phyloP scores from a whole-genome alignment of 2,888 invertebrate species.

The Microplitis manilae region DNA sequence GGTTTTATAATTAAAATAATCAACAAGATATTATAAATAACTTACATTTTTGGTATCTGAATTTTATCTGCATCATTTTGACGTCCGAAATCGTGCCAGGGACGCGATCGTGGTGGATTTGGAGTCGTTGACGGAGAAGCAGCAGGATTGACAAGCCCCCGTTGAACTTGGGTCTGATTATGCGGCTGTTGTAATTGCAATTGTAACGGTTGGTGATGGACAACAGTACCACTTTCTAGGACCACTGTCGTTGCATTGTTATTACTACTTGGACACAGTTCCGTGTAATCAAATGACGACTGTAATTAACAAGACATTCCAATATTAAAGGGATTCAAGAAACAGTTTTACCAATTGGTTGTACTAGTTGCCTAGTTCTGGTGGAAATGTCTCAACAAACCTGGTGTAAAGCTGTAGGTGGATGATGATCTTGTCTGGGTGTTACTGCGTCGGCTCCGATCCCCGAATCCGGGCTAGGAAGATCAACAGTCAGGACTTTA shows the following conservation, averaged over 20 bases:
- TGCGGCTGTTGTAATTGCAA: constrained; percentile 73
- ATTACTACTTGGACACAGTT: constrained; percentile 80
- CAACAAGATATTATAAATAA: constrained; percentile 58
- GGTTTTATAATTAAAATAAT: not conserved
- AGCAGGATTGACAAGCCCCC: constrained; percentile 67
- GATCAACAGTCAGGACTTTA: constrained; percentile 88
- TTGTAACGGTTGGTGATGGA: constrained; percentile 73
- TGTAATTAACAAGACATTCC: constrained; percentile 69
- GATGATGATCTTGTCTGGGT: constrained; percentile 74
- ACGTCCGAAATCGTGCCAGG: constrained; percentile 95
- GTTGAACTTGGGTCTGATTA: constrained; percentile 76
- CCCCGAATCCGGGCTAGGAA: constrained; percentile 96
- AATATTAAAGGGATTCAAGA: too few relatives aligned
- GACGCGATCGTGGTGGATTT: constrained; percentile 80
- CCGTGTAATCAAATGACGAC: constrained; percentile 92
- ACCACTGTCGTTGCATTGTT: constrained; percentile 74
- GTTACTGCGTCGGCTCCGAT: constrained; percentile 96
- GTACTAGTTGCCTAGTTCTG: not conserved
- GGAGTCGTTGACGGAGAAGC: constrained; percentile 66
- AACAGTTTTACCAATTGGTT: too few relatives aligned
- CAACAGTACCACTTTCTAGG: constrained; percentile 73
- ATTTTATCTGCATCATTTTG: constrained; percentile 96
- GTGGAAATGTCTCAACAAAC: constrained; percentile 71
- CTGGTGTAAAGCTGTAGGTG: constrained; percentile 90
- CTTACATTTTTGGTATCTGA: constrained; percentile 98